A percentile compares a stretch with the other conserved stretches of the same genome.
Evolutionary conservation across 2,888 invertebrate species (phyloP).

Genomic region (Tridacna crocea): DNA sequence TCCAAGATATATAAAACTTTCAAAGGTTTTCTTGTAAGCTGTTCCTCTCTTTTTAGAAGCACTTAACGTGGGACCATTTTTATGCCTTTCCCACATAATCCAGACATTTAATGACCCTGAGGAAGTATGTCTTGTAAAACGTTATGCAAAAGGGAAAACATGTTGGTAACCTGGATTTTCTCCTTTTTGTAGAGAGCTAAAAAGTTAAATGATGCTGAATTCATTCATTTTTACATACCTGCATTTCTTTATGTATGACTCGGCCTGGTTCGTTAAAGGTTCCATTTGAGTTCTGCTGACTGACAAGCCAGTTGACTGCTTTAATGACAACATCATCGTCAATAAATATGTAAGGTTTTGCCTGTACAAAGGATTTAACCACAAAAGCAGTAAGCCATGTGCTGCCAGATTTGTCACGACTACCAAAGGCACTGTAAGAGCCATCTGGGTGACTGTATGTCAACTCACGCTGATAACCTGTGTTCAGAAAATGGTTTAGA

Average conservation of each 20-base stretch:
- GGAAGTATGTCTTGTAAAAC: no score
- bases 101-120: no score
- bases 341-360: constrained; percentile 87
- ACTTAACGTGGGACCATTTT: no score
- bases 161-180: no score
- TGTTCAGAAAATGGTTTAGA: no score
- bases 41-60: no score
- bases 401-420: constrained; percentile 89
- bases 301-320: constrained; percentile 64
- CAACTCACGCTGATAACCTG: constrained; percentile 94
- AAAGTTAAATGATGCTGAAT: no score
- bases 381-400: constrained; percentile 88
- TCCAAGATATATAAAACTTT: no score
- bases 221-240: constrained; percentile 56
- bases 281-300: constrained; percentile 86
- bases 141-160: no score
- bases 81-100: no score
- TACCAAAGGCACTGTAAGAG: constrained; percentile 95
- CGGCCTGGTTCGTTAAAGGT: constrained; percentile 72
- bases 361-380: constrained; percentile 68
- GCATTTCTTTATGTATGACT: constrained; percentile 71
- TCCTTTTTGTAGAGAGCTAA: no score
- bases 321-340: constrained; percentile 85
- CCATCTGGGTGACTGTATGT: constrained; percentile 94
- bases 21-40: no score